Evolutionary conservation across 1,140 invertebrate species (phyloP).

Genomic region (Oscheius sp.): DNA sequence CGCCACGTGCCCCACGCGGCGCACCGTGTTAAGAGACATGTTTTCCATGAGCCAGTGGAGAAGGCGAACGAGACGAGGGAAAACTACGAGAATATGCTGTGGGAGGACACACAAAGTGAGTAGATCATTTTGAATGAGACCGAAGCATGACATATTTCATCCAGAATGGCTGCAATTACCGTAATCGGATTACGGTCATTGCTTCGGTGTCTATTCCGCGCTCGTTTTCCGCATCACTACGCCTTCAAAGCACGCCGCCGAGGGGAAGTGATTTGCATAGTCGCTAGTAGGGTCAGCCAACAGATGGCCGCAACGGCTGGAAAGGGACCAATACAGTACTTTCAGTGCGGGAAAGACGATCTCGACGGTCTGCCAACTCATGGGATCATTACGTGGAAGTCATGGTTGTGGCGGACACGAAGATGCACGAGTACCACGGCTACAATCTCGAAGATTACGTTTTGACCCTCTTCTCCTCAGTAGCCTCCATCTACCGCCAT

Average conservation of each 20-base stretch:
- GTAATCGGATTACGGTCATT: too few relatives aligned
- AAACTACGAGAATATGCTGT: neutral
- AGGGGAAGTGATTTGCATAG: constrained; percentile 2
- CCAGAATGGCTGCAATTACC: too few relatives aligned
- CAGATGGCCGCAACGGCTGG: neutral
- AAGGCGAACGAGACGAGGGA: neutral
- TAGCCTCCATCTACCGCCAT: constrained; percentile 75
- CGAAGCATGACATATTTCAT: too few relatives aligned
- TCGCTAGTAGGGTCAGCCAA: neutral
- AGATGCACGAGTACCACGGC: constrained; percentile 75
- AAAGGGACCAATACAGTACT: neutral
- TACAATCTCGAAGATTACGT: constrained; percentile 71
- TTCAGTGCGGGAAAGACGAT: constrained; percentile 41
- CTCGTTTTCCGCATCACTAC: too few relatives aligned
- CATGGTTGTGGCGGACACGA: constrained; percentile 75
- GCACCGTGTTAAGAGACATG: constrained; percentile 10
- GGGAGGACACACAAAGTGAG: constrained; percentile 17
- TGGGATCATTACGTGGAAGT: constrained; percentile 75
- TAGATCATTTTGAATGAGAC: too few relatives aligned
- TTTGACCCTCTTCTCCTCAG: constrained; percentile 77
- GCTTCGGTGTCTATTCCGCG: too few relatives aligned
- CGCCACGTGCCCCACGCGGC: neutral
- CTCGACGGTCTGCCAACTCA: constrained; percentile 61
- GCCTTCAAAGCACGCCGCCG: too few relatives aligned
- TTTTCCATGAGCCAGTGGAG: neutral